Base-by-base conservation (phyloP, 1,140 invertebrate species). In the Zaprionus ghesquierei region DNA sequence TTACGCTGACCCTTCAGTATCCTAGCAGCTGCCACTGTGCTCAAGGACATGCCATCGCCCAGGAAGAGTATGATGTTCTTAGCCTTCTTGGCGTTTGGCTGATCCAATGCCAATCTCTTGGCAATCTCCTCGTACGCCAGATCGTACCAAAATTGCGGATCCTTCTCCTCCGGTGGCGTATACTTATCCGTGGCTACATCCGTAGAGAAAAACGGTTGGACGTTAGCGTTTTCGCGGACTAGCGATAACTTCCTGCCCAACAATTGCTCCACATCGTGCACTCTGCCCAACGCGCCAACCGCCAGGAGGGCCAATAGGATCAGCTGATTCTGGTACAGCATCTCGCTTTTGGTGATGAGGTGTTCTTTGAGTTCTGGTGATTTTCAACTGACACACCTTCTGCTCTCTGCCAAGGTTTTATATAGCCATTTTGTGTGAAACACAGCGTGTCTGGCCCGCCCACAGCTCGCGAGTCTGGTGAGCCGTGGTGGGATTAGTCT, bases 31-130 rank as follows among this genome's bases (percentile, higher is more conserved):
- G 94, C 94, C 13, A 96, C 84, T 0, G 96, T 96, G 2, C 94
- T 92, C 29, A 96, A 87, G 4, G 95, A 95, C 95, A 97, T 96
- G 18, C 96, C 96, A 80, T 97, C 96, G 0, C 96, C 96, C 22
- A 97, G 89, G 89, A 96, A 96, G 62, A 97, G 89, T 10, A 97
- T 95, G 0, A 96, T 92, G 89, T 96, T 96, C 79, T 95, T 95
- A 4, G 96, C 96, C 25, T 51, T 72, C 35, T 72, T 73, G 0
- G 29, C 65, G 31, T 89, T 70, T 0, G 53, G 15, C 13, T 76
- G 71, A 0, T 63, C 59, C n/a, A 51, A 33, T 10, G 62, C 64
- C 20, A 85, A 44, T 22, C 77, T 68, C 10, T 50, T 77, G 23
- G 54, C 69, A 1, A 91, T 35, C 53, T 89, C 82, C 9, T 73